phyloP scores from a whole-genome alignment of 2,888 invertebrate species.

The Slavum lentiscoides region DNA sequence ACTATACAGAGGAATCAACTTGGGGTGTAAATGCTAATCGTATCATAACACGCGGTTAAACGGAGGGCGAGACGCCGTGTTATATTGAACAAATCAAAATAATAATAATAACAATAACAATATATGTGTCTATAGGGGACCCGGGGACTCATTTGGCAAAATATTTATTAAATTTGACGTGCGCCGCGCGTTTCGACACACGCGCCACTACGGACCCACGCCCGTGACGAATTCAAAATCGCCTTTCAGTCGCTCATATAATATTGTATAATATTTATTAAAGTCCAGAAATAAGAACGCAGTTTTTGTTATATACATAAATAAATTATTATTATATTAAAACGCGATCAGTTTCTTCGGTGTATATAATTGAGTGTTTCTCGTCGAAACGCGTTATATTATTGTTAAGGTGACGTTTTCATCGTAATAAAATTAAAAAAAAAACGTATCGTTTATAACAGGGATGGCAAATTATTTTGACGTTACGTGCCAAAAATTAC shows the following conservation, averaged over 20 bases:
- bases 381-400: too few species aligned
- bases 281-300: background rate
- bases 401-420: too few species aligned
- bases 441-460: too few species aligned
- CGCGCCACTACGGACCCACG: slow-evolving; percentile 22
- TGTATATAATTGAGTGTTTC: too few species aligned
- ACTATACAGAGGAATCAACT: slow-evolving; percentile 14
- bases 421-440: too few species aligned
- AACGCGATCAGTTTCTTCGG: too few species aligned
- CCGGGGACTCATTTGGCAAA: slow-evolving; percentile 34
- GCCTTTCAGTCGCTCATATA: background rate
- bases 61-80: slow-evolving; percentile 37
- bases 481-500: too few species aligned
- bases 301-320: background rate
- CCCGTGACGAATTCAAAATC: slow-evolving; percentile 37
- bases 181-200: slow-evolving; percentile 40
- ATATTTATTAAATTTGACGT: slow-evolving; percentile 52
- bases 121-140: too few species aligned
- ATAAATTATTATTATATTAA: background rate
- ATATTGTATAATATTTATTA: background rate
- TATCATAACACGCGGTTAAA: slow-evolving; percentile 53
- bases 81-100: slow-evolving; percentile 53
- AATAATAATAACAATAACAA: background rate
- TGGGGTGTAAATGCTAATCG: slow-evolving; percentile 52
- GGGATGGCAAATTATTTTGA: too few species aligned